Conservation (phyloP, 2,888 invertebrate genomes). For the Carcina quercana region DNA sequence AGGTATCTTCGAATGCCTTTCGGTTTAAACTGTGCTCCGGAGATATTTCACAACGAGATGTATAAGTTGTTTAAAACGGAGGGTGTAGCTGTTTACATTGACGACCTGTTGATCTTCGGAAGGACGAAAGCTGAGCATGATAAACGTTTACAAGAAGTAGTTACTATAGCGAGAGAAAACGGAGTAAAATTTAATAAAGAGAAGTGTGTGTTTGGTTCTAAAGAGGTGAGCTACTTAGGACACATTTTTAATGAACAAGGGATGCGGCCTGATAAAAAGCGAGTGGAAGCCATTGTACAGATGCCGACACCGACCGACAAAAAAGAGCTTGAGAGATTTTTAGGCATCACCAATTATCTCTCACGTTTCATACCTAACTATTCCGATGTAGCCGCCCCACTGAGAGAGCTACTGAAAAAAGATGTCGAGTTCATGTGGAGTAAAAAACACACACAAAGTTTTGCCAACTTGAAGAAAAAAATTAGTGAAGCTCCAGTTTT, state of each 20-base stretch:
- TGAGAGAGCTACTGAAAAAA: conserved; percentile 6
- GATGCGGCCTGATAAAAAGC: conserved; percentile 3
- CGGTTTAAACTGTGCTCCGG: conserved; percentile 9
- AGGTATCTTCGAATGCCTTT: conserved; percentile 11
- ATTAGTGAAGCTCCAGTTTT: conserved; percentile 10
- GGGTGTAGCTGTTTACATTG: conserved; percentile 8
- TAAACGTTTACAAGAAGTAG: conserved; percentile 3
- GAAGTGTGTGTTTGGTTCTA: conserved; percentile 4
- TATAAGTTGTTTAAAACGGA: conserved; percentile 10
- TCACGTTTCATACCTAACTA: conserved; percentile 5
- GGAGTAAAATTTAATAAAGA: conserved; percentile 8
- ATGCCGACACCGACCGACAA: background rate
- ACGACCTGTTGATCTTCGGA: conserved; percentile 9
- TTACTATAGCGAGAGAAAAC: conserved; percentile 1
- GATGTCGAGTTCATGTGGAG: conserved; percentile 6
- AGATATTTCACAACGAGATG: conserved; percentile 14
- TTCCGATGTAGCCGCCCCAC: conserved; percentile 4
- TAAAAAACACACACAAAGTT: conserved; percentile 1
- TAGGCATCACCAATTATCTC: conserved; percentile 5
- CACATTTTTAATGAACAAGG: conserved; percentile 5
- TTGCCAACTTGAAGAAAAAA: conserved; percentile 1
- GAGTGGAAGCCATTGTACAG: background rate
- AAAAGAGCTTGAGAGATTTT: conserved; percentile 5
- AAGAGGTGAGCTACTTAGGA: conserved; percentile 4
- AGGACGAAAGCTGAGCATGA: conserved; percentile 10